Evolutionary conservation across 2,888 invertebrate genomes (phyloP).

Genomic region (Phanerotoma sp.): DNA sequence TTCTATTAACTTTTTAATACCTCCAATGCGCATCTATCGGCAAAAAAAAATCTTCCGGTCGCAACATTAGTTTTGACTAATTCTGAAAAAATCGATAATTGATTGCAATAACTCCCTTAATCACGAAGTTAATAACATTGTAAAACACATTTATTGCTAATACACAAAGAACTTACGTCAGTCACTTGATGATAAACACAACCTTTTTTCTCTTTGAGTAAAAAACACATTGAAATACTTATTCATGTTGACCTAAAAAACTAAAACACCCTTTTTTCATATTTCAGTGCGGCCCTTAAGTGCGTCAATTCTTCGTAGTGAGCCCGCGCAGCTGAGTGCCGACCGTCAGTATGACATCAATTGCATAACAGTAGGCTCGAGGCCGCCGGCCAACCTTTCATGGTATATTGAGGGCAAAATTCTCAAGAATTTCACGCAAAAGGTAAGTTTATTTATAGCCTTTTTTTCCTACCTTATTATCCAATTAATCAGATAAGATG

Average conservation of each 20-base stretch:
- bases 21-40: too few relatives aligned
- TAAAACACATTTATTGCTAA: too few relatives aligned
- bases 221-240: not conserved
- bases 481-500: not conserved
- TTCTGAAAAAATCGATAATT: too few relatives aligned
- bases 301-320: slow-evolving; percentile 77
- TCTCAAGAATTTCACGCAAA: slow-evolving; percentile 61
- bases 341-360: slow-evolving; percentile 79
- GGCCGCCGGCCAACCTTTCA: slow-evolving; percentile 80
- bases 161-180: too few relatives aligned
- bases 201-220: too few relatives aligned
- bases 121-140: too few relatives aligned
- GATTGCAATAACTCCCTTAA: too few relatives aligned
- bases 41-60: too few relatives aligned
- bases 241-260: not conserved
- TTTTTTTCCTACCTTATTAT: not conserved
- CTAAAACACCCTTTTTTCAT: not conserved
- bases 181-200: too few relatives aligned
- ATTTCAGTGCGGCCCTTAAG: slow-evolving; percentile 76
- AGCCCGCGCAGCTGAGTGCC: slow-evolving; percentile 77
- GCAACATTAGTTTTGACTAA: too few relatives aligned
- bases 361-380: slow-evolving; percentile 80
- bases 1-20: too few relatives aligned
- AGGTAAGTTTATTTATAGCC: slow-evolving; percentile 52
- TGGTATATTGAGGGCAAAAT: slow-evolving; percentile 82